Evolutionary conservation across 1,140 invertebrate genomes (phyloP).

Genomic region (Drosophila dunni): DNA sequence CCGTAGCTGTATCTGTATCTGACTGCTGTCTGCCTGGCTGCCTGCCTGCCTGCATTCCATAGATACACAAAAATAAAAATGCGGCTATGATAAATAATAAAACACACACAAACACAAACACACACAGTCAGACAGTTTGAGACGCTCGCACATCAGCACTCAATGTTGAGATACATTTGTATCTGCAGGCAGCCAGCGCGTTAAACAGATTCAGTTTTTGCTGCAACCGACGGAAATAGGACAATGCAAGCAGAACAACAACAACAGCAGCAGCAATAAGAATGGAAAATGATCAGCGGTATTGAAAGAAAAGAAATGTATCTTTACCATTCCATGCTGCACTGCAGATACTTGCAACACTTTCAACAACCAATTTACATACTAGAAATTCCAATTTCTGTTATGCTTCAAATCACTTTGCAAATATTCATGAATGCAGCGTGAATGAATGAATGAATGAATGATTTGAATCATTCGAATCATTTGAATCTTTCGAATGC

Average conservation of each 20-base stretch:
- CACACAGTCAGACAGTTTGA: conserved; percentile 16
- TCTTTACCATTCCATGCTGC: neutral
- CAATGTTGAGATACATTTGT: conserved; percentile 51
- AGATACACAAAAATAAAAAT: conserved; percentile 83
- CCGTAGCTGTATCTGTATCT: conserved; percentile 7
- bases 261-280: neutral
- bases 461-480: neutral
- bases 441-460: neutral
- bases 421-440: neutral
- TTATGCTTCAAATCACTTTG: neutral
- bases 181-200: conserved; percentile 15
- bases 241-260: conserved; percentile 41
- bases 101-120: conserved; percentile 26
- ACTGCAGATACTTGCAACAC: conserved; percentile 10
- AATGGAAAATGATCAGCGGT: conserved; percentile 30
- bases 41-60: conserved; percentile 69
- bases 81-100: conserved; percentile 81
- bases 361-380: conserved; percentile 21
- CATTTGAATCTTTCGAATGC: neutral
- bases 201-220: conserved; percentile 22
- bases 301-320: conserved; percentile 10
- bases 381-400: conserved; percentile 19
- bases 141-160: conserved; percentile 31
- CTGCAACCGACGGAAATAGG: conserved; percentile 44
- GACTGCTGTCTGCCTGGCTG: conserved; percentile 23